Evolutionary conservation across 2,113 vertebrate genomes (phyloP), one percentile per base, ranked within the genome.

Genomic region (Nyctereutes procyonoides): DNA sequence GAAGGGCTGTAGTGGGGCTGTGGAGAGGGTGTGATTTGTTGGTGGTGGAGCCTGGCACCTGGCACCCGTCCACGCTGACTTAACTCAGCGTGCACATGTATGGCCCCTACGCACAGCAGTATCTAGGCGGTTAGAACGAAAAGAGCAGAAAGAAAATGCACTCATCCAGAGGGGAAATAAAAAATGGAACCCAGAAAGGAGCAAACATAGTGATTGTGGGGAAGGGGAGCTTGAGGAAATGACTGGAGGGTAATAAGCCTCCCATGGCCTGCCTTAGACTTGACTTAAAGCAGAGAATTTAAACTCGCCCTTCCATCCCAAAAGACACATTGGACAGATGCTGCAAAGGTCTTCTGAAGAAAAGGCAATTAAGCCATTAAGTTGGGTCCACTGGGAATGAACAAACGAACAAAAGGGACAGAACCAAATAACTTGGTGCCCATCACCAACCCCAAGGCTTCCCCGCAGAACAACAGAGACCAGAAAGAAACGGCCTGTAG

Each of bases 31-130:
- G n/a, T 65, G 77, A 51, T 97, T n/a, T 92, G 62, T 51, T 91
- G 73, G 88, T 96, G 83, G 51, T 71, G 82, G 92, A 82, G 90
- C 96, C 96, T 96, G 98, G 96, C 96, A 95, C 90, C 97, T 97
- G 97, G 97, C 96, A 16, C 20, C 16, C 0, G 0, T 69, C 96
- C 97, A 92, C 26, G 15, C 86, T 77, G 83, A 94, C 95, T 80
- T 88, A 88, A 93, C 79, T 63, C 77, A 11, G 30, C 0, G 2
- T n/a, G 53, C 95, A 97, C 9, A 16, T 43, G 80, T 48, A 65
- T 60, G 3, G 0, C 73, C 19, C 26, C 67, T 56, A 91, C 15
- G 2, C 32, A 15, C 17, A n/a, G 71, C 12, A 20, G 11, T 83
- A 17, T 13, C 28, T 65, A 97, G 88, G 90, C 2, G 2, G 22